Evolutionary conservation across 2,113 vertebrate genomes (phyloP).

Genomic region (Hemiscyllium ocellatum): DNA sequence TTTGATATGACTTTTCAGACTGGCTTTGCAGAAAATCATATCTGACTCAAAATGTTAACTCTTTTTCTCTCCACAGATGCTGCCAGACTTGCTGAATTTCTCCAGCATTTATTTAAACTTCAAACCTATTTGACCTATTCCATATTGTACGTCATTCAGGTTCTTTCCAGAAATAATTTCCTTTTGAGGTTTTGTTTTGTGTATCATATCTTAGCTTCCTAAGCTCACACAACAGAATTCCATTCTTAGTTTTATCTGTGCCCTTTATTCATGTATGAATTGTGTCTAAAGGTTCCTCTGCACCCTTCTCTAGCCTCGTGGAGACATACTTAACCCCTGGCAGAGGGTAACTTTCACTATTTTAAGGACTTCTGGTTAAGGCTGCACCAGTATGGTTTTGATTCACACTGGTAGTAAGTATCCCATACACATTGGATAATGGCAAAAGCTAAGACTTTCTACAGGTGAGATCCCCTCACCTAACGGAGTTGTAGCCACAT

Average conservation of each 20-base stretch:
- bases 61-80: no score
- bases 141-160: not conserved
- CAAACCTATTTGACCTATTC: not conserved
- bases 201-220: not conserved
- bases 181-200: not conserved
- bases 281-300: not conserved
- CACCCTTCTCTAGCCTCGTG: not conserved
- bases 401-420: not conserved
- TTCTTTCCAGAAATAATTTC: not conserved
- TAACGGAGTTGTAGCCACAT: not conserved
- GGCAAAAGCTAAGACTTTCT: not conserved
- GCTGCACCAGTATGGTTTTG: not conserved
- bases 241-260: not conserved
- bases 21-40: no score
- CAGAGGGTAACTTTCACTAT: not conserved
- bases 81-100: no score
- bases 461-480: not conserved
- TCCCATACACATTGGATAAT: not conserved
- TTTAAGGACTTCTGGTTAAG: not conserved
- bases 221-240: not conserved
- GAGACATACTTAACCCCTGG: not conserved
- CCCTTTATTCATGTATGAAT: not conserved
- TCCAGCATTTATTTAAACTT: not conserved
- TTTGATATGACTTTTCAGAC: no score
- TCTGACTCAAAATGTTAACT: no score